Conservation (phyloP, 2,888 invertebrate species). For the Elgonia sp. region DNA sequence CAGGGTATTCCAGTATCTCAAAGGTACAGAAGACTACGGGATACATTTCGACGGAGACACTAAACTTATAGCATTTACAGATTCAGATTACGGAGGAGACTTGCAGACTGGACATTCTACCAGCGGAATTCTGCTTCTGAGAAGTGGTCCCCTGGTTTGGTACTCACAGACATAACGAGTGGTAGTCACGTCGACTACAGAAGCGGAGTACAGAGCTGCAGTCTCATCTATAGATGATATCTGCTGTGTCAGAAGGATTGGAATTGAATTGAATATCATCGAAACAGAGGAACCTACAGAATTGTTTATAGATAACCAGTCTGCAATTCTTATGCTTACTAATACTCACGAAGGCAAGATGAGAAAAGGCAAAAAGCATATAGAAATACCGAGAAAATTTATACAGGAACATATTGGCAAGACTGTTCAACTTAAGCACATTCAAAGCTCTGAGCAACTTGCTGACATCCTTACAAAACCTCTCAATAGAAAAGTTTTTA, state of each 20-base stretch:
- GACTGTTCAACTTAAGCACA: background rate
- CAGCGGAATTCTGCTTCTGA: slow-evolving; percentile 36
- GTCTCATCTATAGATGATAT: slow-evolving; percentile 62
- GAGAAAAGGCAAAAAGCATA: slow-evolving; percentile 57
- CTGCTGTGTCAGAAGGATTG: slow-evolving; percentile 15
- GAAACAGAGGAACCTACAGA: slow-evolving; percentile 76
- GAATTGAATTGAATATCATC: slow-evolving; percentile 74
- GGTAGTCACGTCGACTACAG: too few relatives aligned
- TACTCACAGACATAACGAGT: too few relatives aligned
- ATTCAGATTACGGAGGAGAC: slow-evolving; percentile 73
- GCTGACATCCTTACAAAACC: too few relatives aligned
- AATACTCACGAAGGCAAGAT: slow-evolving; percentile 76
- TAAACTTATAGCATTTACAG: slow-evolving; percentile 70
- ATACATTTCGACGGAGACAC: slow-evolving; percentile 75
- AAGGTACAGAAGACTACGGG: slow-evolving; percentile 60
- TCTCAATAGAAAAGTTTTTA: too few relatives aligned
- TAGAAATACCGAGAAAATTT: too few relatives aligned
- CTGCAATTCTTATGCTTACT: slow-evolving; percentile 80
- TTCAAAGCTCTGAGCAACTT: too few relatives aligned
- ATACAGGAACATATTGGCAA: too few relatives aligned
- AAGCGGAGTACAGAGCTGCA: slow-evolving; percentile 82
- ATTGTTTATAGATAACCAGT: slow-evolving; percentile 79
- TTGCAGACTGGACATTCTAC: slow-evolving; percentile 32
- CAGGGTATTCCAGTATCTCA: slow-evolving; percentile 69
- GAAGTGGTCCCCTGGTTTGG: slow-evolving; percentile 76